Conservation (phyloP, 2,888 invertebrate genomes). For the Branchellion lobata region DNA sequence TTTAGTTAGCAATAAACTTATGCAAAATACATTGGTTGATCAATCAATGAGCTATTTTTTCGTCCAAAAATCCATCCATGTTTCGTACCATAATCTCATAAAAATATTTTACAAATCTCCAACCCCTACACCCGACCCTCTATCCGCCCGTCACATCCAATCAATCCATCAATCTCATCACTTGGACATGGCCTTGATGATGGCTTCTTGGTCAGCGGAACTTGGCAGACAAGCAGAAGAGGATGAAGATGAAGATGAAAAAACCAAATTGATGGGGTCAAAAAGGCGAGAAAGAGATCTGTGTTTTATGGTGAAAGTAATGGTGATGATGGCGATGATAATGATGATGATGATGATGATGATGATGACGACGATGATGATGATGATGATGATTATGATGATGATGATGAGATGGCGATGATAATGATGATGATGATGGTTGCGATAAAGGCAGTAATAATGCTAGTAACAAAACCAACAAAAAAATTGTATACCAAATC, state of each 20-base stretch:
- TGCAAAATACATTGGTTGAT: too few species aligned
- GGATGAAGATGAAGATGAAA: slow-evolving; percentile 66
- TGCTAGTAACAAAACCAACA: slow-evolving; percentile 75
- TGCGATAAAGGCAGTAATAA: slow-evolving; percentile 83
- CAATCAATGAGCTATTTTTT: too few species aligned
- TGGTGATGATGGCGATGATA: neutral
- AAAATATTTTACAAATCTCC: too few species aligned
- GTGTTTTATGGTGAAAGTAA: neutral
- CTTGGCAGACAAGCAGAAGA: slow-evolving; percentile 67
- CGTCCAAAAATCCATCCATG: too few species aligned
- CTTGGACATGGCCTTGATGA: slow-evolving; percentile 63
- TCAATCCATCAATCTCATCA: too few species aligned
- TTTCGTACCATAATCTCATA: too few species aligned
- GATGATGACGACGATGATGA: neutral
- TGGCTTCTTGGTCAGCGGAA: slow-evolving; percentile 75
- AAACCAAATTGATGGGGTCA: slow-evolving; percentile 82
- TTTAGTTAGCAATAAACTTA: too few species aligned
- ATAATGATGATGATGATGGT: slow-evolving; percentile 64
- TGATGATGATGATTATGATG: too few species aligned
- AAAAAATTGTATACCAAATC: too few species aligned
- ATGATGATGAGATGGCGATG: slow-evolving; percentile 61
- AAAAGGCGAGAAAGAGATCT: slow-evolving; percentile 76
- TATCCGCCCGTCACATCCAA: too few species aligned
- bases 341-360: too few species aligned
- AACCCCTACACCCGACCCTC: too few species aligned